phyloP scores from a whole-genome alignment of 2,888 invertebrate species.

The Parnassius glacialis region DNA sequence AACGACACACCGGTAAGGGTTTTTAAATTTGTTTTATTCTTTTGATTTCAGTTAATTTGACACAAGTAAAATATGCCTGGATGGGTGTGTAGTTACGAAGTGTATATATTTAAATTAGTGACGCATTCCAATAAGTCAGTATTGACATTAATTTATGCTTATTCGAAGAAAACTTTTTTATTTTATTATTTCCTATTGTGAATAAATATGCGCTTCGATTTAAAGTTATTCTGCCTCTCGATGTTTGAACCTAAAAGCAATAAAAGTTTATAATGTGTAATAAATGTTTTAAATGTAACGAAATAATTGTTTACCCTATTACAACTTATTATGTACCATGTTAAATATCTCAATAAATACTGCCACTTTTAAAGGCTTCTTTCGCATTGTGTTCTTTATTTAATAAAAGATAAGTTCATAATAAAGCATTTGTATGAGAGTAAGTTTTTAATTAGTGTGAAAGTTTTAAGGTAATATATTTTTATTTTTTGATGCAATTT shows the following conservation, averaged over 20 bases:
- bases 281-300: background rate
- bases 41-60: constrained; percentile 76
- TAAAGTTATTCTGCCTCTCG: constrained; percentile 10
- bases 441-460: background rate
- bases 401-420: too few relatives aligned
- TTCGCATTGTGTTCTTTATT: too few relatives aligned
- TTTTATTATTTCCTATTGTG: constrained; percentile 36
- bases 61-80: constrained; percentile 64
- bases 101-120: constrained; percentile 31
- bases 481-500: constrained; percentile 5
- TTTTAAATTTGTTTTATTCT: constrained; percentile 51
- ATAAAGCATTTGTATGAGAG: background rate
- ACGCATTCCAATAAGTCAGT: constrained; percentile 36
- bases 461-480: constrained; percentile 18
- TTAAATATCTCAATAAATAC: background rate
- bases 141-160: constrained; percentile 42
- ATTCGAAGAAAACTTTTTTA: constrained; percentile 30
- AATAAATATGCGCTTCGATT: constrained; percentile 31
- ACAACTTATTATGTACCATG: background rate
- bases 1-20: constrained; percentile 6
- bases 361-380: background rate
- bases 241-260: constrained; percentile 2
- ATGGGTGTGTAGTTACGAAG: constrained; percentile 68
- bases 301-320: too few relatives aligned
- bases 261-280: background rate